Conservation (phyloP, 2,888 invertebrate genomes). For the Drosophila dives region DNA sequence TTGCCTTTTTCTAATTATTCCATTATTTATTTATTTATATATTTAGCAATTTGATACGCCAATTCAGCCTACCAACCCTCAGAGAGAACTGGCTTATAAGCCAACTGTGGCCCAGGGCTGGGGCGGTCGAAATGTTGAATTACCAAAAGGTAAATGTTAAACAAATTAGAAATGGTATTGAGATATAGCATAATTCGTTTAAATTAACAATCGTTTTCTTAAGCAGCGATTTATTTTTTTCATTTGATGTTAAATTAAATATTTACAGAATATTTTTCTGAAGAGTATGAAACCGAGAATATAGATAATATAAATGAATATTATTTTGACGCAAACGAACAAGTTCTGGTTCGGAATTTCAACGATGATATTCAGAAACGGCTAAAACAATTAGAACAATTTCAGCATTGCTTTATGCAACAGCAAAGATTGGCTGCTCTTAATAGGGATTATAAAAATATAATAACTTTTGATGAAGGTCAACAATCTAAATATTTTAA, state of each 20-base stretch:
- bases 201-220: not conserved
- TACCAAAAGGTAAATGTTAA: constrained; percentile 81
- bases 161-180: not conserved
- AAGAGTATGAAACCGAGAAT: constrained; percentile 6
- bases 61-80: constrained; percentile 57
- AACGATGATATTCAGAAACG: constrained; percentile 60
- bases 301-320: constrained; percentile 2
- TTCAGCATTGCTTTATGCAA: constrained; percentile 60
- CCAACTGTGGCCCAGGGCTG: constrained; percentile 85
- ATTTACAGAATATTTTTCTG: constrained; percentile 53
- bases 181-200: not conserved
- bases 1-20: not conserved
- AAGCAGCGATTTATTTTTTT: not conserved
- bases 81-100: constrained; percentile 84
- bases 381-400: constrained; percentile 65
- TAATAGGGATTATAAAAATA: constrained; percentile 6
- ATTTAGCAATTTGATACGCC: constrained; percentile 18
- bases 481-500: not conserved
- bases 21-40: not conserved
- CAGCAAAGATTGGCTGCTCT: constrained; percentile 40
- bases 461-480: not conserved
- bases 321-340: constrained; percentile 9
- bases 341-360: constrained; percentile 1
- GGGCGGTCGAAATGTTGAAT: constrained; percentile 82
- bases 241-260: constrained; percentile 7